phyloP scores from a whole-genome alignment of 2,797 vertebrate species.

The Cottoperca gobio region DNA sequence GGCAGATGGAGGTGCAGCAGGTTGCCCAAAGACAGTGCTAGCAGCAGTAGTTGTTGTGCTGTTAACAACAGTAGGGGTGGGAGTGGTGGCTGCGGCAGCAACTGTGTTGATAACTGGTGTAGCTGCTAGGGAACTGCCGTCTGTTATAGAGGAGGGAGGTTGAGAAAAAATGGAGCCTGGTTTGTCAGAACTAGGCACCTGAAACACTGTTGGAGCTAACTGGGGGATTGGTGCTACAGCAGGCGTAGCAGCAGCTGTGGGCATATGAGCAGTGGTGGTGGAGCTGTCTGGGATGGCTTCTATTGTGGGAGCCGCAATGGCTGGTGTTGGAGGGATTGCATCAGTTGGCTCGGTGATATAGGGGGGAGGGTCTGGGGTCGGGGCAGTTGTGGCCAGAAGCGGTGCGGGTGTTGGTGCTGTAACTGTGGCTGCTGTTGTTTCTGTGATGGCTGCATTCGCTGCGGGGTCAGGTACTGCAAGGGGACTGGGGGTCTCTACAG shows the following conservation, averaged over 20 bases:
- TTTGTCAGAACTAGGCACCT: constrained; percentile 77
- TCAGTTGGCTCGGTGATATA: constrained; percentile 25
- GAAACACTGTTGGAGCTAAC: constrained; percentile 74
- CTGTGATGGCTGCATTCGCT: not conserved
- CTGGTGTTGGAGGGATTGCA: constrained; percentile 35
- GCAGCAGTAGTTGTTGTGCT: constrained; percentile 46
- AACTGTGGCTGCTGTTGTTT: constrained; percentile 35
- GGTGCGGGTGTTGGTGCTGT: constrained; percentile 45
- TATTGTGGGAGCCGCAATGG: constrained; percentile 37
- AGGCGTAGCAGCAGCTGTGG: constrained; percentile 10
- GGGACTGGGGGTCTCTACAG: constrained; percentile 15
- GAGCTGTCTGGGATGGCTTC: constrained; percentile 38
- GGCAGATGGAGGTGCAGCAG: constrained; percentile 52
- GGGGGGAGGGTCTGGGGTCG: not conserved
- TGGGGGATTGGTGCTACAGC: constrained; percentile 27
- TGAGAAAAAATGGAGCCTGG: constrained; percentile 85
- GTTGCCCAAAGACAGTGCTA: constrained; percentile 69
- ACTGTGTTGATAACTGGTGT: constrained; percentile 67
- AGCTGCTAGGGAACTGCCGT: constrained; percentile 59
- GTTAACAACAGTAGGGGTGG: constrained; percentile 24
- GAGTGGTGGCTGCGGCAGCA: constrained; percentile 43
- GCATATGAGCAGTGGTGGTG: constrained; percentile 1
- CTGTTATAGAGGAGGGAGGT: constrained; percentile 47
- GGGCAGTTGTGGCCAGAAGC: constrained; percentile 23
- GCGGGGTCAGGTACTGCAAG: constrained; percentile 11